phyloP scores from a whole-genome alignment of 2,888 invertebrate species.

The Platypus cylindrus region DNA sequence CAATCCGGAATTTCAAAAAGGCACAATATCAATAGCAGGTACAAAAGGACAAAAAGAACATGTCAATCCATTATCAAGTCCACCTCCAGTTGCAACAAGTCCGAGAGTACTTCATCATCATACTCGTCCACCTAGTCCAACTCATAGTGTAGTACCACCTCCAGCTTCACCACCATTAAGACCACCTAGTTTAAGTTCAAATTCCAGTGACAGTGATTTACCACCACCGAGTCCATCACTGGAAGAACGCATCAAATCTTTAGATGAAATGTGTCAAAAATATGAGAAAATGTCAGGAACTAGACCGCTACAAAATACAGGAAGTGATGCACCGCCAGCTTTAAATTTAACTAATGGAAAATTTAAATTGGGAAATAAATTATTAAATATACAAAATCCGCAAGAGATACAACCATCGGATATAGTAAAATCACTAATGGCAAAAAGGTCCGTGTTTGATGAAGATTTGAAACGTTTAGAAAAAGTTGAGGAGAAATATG shows the following conservation, averaged over 20 bases:
- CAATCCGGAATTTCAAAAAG: constrained; percentile 11
- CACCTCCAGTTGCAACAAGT: constrained; percentile 37
- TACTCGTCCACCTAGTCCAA: constrained; percentile 28
- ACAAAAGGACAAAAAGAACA: constrained; percentile 33
- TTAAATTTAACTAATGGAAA: constrained; percentile 43
- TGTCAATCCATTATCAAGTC: constrained; percentile 27
- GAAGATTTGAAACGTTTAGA: constrained; percentile 89
- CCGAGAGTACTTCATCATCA: constrained; percentile 17
- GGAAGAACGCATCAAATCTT: constrained; percentile 81
- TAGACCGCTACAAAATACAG: constrained; percentile 45
- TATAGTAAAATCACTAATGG: constrained; percentile 82
- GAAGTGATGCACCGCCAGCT: constrained; percentile 40
- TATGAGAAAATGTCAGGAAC: constrained; percentile 81
- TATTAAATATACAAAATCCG: constrained; percentile 58
- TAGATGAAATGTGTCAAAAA: constrained; percentile 91
- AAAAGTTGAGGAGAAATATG: constrained; percentile 72
- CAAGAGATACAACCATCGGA: constrained; percentile 70
- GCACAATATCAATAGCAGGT: constrained; percentile 32
- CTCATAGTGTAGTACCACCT: constrained; percentile 30
- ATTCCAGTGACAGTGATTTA: constrained; percentile 49
- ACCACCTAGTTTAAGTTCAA: constrained; percentile 63
- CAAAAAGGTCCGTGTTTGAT: constrained; percentile 89
- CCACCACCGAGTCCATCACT: constrained; percentile 45
- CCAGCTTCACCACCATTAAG: constrained; percentile 54
- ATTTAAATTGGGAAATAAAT: constrained; percentile 52